Evolutionary conservation across 2,888 invertebrate species (phyloP), one percentile per base, ranked within the genome.

Genomic region (Tachina grossa): DNA sequence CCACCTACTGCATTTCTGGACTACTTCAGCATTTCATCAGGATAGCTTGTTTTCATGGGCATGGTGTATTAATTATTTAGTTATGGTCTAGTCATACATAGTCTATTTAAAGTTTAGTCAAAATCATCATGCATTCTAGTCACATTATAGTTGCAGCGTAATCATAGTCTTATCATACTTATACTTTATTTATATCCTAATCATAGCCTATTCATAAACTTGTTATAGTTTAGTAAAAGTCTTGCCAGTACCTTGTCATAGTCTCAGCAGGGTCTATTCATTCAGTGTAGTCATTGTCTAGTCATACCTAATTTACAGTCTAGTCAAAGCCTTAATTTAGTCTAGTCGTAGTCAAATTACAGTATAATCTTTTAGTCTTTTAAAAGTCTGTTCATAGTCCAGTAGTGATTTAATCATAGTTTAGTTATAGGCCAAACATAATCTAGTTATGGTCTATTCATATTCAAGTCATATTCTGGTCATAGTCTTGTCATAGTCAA

Each of bases 61-160:
- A 31, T 5, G 6, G 6, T 6, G 0, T 31, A 31, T 31, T 31
- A 31, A 31, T 31, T 31, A 31, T 31, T 31, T 59, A 22, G n/a
- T 59, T 9, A 59, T 59, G n/a, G 59, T 41, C 59, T 59, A 59
- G 59, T 59, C 22, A 43, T 61, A 61, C 22, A 43, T 61, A 61
- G 31, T 59, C 39, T 41, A 16, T 43, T 45, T 43, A 31, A 5
- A 31, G 31, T 31, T 6, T 31, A 31, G 31, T 31, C 31, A 31
- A 31, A 31, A 4, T 31, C 31, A 4, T 31, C 4, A 31, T 31
- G 4, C 31, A 31, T 2, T 31, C 31, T 31, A 3, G 31, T 31
- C 31, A 2, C 4, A 31, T 2, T 4, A 31, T 31, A 31, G 4
- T 31, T 31, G 4, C 31, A 31, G 31, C 31, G 31, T 31, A 31